Base-by-base conservation (phyloP, 2,113 vertebrate genomes). In the Microtus ochrogaster region DNA sequence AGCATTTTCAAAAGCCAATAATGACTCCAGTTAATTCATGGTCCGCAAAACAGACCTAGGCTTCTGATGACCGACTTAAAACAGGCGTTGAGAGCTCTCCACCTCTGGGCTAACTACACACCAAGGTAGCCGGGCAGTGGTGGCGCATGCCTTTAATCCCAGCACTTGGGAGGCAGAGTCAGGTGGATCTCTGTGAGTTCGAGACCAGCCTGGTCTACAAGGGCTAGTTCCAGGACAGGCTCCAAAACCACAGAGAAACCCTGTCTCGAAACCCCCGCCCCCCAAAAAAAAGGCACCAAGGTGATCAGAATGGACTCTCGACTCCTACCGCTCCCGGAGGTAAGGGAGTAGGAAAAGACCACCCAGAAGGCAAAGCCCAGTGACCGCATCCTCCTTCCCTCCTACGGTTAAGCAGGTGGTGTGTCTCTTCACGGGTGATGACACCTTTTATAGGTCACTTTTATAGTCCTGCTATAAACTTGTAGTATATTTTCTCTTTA, bases 1-100 rank as follows among this genome's bases (percentile, higher is more conserved):
- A 26, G 3, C n/a, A 41, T 66, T 78, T 41, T 61, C 73, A 88
- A 96, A 61, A 92, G 88, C 86, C 84, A 93, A 90, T 82, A 95
- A 91, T 12, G 70, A 76, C 41, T 93, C 52, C 6, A 41, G 76
- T 78, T 90, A 83, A 4, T 58, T 87, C 73, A 10, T 66, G 55
- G 41, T 1, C 6, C 63, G 7, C 39, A 78, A 76, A 63, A 61
- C 79, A 81, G 72, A 13, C 44, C 52, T 78, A 92, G 68, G 7
- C n/a, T 96, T 95, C 81, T 81, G 39, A 83, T 92, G 78, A 79
- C 49, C 52, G 14, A 44, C 3, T 1, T 26, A 77, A 88, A 81
- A 52, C 2, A 63, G 14, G 49, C 68, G 9, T 9, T 63, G 89
- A 41, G 22, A 78, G 22, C 39, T 36, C 39, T 21, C 65, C 63